Evolutionary conservation across 2,113 vertebrate species (phyloP).

Genomic region (Corapipo altera): DNA sequence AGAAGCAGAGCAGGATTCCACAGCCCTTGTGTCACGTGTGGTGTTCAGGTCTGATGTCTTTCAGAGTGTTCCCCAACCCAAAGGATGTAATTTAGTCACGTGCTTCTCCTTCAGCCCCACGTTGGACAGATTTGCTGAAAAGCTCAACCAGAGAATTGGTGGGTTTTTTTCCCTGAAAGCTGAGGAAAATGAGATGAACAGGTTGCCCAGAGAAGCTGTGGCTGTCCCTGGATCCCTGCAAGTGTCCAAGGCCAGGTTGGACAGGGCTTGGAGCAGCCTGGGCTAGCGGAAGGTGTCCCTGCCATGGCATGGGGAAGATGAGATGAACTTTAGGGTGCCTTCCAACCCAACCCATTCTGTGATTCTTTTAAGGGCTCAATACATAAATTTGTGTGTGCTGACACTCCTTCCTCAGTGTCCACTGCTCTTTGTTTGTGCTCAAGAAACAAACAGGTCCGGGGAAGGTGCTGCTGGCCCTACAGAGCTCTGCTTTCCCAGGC

Average conservation of each 20-base stretch:
- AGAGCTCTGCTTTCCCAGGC: background rate
- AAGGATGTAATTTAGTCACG: background rate
- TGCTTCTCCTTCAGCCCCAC: rapidly evolving
- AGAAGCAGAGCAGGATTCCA: background rate
- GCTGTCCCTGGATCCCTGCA: background rate
- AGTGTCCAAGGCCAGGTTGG: background rate
- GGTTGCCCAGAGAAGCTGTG: background rate
- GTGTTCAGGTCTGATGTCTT: background rate
- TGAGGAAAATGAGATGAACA: background rate
- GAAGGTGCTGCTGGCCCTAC: background rate
- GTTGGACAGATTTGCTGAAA: background rate
- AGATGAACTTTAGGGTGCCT: background rate
- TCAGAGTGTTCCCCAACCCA: background rate
- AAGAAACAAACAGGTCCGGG: background rate
- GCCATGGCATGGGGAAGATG: background rate
- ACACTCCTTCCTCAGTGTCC: background rate
- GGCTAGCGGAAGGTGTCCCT: background rate
- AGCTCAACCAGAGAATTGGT: background rate
- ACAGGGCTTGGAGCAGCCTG: background rate
- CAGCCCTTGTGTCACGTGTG: background rate
- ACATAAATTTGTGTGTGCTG: background rate
- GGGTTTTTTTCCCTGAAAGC: background rate
- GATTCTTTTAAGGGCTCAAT: background rate
- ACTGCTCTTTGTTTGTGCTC: background rate
- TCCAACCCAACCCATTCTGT: too few relatives aligned